A percentile compares a stretch with the other conserved stretches of the same genome.
Evolutionary conservation across 2,888 invertebrate genomes (phyloP).

Genomic region (Rhamnusium bicolor): DNA sequence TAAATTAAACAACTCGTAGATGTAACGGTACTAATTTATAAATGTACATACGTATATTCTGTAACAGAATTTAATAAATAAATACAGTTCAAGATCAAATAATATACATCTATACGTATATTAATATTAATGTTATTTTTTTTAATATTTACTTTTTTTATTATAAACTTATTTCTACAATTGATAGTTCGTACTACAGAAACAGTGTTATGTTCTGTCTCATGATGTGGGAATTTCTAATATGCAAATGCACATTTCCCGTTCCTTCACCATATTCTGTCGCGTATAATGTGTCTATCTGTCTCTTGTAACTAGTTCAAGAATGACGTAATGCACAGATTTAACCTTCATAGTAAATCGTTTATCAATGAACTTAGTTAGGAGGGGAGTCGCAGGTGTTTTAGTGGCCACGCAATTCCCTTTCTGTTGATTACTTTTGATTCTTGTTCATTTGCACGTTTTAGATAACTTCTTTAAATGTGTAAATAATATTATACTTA

Average conservation of each 20-base stretch:
- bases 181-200: not conserved
- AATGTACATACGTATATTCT: not conserved
- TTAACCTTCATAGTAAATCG: constrained; percentile 53
- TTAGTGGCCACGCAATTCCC: constrained; percentile 13
- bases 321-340: constrained; percentile 46
- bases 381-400: constrained; percentile 10
- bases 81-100: not conserved
- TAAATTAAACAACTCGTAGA: not conserved
- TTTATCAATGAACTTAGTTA: constrained; percentile 55
- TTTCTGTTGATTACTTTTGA: constrained; percentile 5
- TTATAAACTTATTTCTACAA: not conserved
- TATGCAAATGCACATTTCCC: constrained; percentile 19
- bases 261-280: constrained; percentile 11
- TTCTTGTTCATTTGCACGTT: not conserved
- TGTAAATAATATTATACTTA: not conserved
- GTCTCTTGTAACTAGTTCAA: constrained; percentile 24
- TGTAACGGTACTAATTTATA: not conserved
- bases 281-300: constrained; percentile 6
- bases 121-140: not conserved
- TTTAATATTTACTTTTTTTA: not conserved
- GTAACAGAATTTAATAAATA: not conserved
- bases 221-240: constrained; percentile 3
- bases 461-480: not conserved
- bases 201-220: not conserved
- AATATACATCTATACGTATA: not conserved